A percentile compares a stretch with the other conserved stretches of the same genome.
Conservation (phyloP, 2,888 invertebrate species). For the Tachystola acroxantha region DNA sequence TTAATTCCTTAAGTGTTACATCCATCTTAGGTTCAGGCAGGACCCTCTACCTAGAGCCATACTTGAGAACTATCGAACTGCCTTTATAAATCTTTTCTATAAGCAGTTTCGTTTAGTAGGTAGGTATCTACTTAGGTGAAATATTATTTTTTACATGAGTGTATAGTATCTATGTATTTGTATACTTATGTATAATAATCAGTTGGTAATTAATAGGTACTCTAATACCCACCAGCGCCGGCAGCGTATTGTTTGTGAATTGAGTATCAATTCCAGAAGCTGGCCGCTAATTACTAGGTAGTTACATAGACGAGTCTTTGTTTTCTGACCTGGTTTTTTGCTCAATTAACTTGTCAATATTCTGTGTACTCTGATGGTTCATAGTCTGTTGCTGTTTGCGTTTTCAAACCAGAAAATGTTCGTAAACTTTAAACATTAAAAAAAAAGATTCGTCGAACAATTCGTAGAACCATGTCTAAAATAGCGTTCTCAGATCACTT, state of each 20-base stretch:
- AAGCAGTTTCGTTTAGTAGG: too few species aligned
- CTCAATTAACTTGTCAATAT: slow-evolving; percentile 2
- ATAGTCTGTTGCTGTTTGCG: not conserved
- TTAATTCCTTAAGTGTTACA: too few species aligned
- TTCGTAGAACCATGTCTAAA: not conserved
- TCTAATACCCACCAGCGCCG: too few species aligned
- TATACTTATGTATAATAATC: too few species aligned
- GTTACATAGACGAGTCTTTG: slow-evolving; percentile 11
- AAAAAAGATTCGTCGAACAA: not conserved
- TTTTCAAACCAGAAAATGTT: not conserved
- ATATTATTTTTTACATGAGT: too few species aligned
- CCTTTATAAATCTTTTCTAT: too few species aligned
- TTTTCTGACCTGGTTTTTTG: slow-evolving; percentile 8
- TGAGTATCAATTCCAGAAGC: slow-evolving; percentile 13
- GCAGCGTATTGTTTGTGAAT: slow-evolving; percentile 2
- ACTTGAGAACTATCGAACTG: too few species aligned
- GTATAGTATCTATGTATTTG: too few species aligned
- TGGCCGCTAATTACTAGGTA: slow-evolving; percentile 6
- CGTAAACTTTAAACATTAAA: not conserved
- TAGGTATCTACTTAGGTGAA: too few species aligned
- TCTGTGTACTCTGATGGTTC: not conserved
- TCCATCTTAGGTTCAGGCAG: too few species aligned
- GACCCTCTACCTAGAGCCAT: too few species aligned
- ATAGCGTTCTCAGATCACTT: not conserved
- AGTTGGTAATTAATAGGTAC: too few species aligned